Base-by-base conservation (phyloP, 1,140 invertebrate genomes). In the Drosophila melanica region DNA sequence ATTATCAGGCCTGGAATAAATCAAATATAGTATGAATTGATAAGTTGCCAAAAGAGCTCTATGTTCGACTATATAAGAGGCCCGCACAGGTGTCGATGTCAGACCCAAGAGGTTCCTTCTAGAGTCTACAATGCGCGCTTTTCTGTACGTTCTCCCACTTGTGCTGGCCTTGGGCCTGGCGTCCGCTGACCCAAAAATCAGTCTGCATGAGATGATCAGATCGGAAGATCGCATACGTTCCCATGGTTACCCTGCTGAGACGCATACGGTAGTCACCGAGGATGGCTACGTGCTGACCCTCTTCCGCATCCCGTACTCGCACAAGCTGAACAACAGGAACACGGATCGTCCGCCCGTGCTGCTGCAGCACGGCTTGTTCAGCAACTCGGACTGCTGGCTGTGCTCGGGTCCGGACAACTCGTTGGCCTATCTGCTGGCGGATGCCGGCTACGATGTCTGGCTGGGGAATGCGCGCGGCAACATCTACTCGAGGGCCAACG, bases 401-500 rank as follows among this genome's bases (percentile, higher is more conserved):
- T 45, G 10, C 23, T 80, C 75, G 0, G 86, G 87, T 1, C 87
- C 86, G 47, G 66, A 90, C 12, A 53, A 90, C 48, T 85, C 87
- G 0, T 37, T 90, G 54, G 91, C 93, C 9, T 95, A 94, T 75
- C 91, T 94, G n/a, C 90, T 97, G 50, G 95, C 94, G 1, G 96
- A 97, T 79, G 92, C 90, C 12, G 95, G 95, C 4, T 95, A 93
- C 73, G 95, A 96, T 79, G 95, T 96, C 0, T 96, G 96, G 96
- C 79, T 96, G 77, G 95, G 94, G 2, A 96, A 96, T 90, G 93
- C 93, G 6, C 92, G 96, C 55, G 96, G 96, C 6, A 96, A 94
- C 59, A 93, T 92, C 1, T 95, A 95, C 80, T 95, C 95, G 0
- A 90, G 93, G 14, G 87, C 92, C 16, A 95, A 96, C 84, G 60